phyloP scores from a whole-genome alignment of 2,113 vertebrate species.

The Rhabdornis inornatus region DNA sequence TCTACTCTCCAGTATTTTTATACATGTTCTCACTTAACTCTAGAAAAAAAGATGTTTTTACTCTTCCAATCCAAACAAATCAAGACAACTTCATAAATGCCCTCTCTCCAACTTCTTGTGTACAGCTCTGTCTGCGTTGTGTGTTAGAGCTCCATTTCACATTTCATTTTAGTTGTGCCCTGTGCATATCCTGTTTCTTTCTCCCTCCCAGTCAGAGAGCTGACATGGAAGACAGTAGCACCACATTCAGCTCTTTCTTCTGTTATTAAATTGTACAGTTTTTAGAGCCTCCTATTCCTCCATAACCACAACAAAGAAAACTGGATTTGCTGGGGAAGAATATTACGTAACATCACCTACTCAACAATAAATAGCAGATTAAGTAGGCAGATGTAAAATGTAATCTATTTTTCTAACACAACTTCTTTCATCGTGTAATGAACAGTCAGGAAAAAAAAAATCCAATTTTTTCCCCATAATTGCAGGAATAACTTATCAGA shows the following conservation, averaged over 20 bases:
- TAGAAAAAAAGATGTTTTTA: background rate
- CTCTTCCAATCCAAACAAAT: background rate
- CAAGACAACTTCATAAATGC: background rate
- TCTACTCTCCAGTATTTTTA: background rate
- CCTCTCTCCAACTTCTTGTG: background rate
- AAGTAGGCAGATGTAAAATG: background rate
- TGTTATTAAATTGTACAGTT: background rate
- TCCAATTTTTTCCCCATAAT: background rate
- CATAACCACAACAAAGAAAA: background rate
- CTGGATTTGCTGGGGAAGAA: background rate
- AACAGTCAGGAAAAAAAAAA: background rate
- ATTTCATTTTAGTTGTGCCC: background rate
- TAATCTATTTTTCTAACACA: background rate
- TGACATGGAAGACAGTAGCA: background rate
- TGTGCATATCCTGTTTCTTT: background rate
- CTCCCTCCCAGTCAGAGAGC: background rate
- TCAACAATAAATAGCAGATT: background rate
- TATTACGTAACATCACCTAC: background rate
- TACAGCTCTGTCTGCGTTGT: background rate
- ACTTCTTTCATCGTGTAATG: background rate
- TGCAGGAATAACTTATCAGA: background rate
- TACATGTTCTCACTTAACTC: background rate
- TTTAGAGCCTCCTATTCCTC: background rate
- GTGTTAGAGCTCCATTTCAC: background rate
- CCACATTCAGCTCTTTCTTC: background rate